Conservation (phyloP, 2,797 vertebrate species). For the Microctenopoma steveboyesi region DNA sequence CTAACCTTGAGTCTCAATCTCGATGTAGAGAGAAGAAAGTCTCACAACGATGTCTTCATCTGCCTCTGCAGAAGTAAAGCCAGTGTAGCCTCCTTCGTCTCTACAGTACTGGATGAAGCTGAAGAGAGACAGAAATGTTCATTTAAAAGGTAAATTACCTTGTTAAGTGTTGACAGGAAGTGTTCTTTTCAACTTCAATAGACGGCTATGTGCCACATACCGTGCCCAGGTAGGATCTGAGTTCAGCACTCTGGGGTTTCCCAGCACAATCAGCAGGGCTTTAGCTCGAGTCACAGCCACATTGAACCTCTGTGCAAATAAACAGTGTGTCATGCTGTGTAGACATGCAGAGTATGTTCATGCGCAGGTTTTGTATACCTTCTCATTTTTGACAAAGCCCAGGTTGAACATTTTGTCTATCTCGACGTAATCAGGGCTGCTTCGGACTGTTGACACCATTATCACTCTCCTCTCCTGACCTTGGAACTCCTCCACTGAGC, state of each 20-base stretch:
- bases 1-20: slow-evolving; percentile 36
- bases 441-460: slow-evolving; percentile 93
- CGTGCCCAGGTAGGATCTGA: slow-evolving; percentile 84
- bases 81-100: slow-evolving; percentile 65
- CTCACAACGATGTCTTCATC: neutral
- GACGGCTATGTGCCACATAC: slow-evolving; percentile 68
- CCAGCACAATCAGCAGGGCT: slow-evolving; percentile 91
- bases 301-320: slow-evolving; percentile 88
- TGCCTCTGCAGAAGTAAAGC: slow-evolving; percentile 41
- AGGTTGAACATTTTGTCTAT: slow-evolving; percentile 87
- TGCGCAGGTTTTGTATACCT: slow-evolving; percentile 75
- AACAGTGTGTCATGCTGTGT: neutral
- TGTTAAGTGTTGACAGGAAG: neutral
- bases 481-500: slow-evolving; percentile 96
- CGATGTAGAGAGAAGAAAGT: slow-evolving; percentile 30
- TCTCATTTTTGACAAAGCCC: slow-evolving; percentile 93
- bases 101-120: slow-evolving; percentile 82
- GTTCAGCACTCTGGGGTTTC: slow-evolving; percentile 88
- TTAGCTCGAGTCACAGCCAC: slow-evolving; percentile 95
- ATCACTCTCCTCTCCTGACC: slow-evolving; percentile 92
- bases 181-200: neutral
- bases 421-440: slow-evolving; percentile 77
- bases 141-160: no score
- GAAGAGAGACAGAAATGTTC: neutral
- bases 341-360: fast-evolving